phyloP scores from a whole-genome alignment of 1,140 invertebrate species.

The Mya arenaria region DNA sequence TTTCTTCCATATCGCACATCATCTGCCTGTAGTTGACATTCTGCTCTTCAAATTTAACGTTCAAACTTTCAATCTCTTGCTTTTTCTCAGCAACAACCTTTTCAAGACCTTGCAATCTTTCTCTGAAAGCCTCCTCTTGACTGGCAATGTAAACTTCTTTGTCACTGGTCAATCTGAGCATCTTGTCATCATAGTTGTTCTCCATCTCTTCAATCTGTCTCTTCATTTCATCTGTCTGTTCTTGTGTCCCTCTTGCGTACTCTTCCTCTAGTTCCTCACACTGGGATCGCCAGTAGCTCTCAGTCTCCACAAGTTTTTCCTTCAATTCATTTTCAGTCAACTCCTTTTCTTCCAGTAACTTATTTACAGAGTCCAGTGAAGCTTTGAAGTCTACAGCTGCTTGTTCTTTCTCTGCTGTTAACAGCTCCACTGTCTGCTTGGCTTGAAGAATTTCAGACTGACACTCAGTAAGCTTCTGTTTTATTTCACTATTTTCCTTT shows the following conservation, averaged over 20 bases:
- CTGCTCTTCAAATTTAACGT: slow-evolving; percentile 28
- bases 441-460: not conserved
- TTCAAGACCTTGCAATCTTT: slow-evolving; percentile 20
- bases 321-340: not conserved
- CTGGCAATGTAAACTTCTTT: slow-evolving; percentile 55
- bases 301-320: slow-evolving; percentile 52
- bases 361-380: not conserved
- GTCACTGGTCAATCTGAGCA: slow-evolving; percentile 4
- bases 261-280: slow-evolving; percentile 63
- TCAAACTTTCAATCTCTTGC: slow-evolving; percentile 1
- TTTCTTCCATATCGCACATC: slow-evolving; percentile 41
- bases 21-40: slow-evolving; percentile 36
- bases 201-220: slow-evolving; percentile 56
- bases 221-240: slow-evolving; percentile 57
- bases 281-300: slow-evolving; percentile 68
- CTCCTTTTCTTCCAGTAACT: not conserved
- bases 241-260: slow-evolving; percentile 58
- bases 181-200: slow-evolving; percentile 58
- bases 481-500: not conserved
- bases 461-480: not conserved
- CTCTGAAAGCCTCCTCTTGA: slow-evolving; percentile 59
- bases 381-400: not conserved
- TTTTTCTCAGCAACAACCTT: not conserved
- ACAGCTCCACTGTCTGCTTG: not conserved
- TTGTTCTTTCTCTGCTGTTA: not conserved